These are phyloP conservation scores for Chitala chitala DNA, from an alignment of 2,113 vertebrate species.

Conservation along the genomic window DNA sequence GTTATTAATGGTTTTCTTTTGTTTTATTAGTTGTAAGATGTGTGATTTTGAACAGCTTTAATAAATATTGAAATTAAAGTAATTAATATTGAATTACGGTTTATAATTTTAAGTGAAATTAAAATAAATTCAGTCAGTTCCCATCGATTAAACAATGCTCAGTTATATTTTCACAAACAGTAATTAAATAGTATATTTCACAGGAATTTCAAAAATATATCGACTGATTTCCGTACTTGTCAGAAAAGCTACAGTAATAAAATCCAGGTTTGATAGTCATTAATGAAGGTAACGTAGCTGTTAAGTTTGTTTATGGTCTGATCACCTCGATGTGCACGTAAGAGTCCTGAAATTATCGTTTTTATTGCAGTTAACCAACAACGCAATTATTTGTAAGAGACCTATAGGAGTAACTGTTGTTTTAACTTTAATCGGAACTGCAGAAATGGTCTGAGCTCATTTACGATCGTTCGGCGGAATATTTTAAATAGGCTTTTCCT, in stretches of 20 bases:
- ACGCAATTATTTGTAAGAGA: too few relatives aligned
- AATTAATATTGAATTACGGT: too few relatives aligned
- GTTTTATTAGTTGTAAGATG: too few relatives aligned
- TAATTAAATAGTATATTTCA: background rate
- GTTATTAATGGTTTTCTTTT: too few relatives aligned
- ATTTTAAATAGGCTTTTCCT: too few relatives aligned
- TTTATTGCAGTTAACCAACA: background rate
- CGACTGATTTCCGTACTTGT: too few relatives aligned
- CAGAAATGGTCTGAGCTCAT: background rate
- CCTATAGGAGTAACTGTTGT: background rate
- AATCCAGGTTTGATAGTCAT: background rate
- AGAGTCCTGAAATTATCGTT: background rate
- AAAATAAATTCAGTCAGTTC: background rate
- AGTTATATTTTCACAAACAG: background rate
- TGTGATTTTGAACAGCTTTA: too few relatives aligned
- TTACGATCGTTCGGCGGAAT: too few relatives aligned
- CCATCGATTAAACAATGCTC: background rate
- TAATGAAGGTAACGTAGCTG: background rate
- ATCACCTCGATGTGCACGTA: background rate
- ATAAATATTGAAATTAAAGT: too few relatives aligned
- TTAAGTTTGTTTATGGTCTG: conserved; percentile 1
- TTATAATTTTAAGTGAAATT: background rate
- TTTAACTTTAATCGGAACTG: background rate
- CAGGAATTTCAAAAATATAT: too few relatives aligned
- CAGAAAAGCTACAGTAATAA: background rate